phyloP scores from a whole-genome alignment of 92 coral and sea anemone genomes.

The Epizoanthus scotinus region DNA sequence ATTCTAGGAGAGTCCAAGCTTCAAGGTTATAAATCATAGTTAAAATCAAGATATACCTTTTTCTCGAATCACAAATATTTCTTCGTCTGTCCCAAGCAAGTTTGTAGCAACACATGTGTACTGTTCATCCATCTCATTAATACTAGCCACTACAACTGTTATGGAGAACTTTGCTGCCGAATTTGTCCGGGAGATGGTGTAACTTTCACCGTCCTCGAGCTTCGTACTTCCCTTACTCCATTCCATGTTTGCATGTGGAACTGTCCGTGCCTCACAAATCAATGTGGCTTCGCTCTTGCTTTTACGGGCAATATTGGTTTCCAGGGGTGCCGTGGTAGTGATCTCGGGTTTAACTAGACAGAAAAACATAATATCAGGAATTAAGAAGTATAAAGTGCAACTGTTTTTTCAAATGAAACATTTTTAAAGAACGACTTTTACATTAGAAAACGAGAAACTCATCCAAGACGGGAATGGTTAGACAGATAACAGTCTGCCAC shows the following conservation, averaged over 20 bases:
- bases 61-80: slow-evolving; percentile 70
- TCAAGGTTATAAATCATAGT: not conserved
- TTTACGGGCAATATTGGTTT: slow-evolving; percentile 67
- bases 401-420: too few relatives aligned
- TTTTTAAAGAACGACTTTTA: too few relatives aligned
- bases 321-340: slow-evolving; percentile 57
- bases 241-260: slow-evolving; percentile 20
- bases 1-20: too few relatives aligned
- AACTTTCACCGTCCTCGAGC: not conserved
- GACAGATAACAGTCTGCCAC: too few relatives aligned
- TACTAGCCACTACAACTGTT: not conserved
- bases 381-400: too few relatives aligned
- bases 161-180: not conserved
- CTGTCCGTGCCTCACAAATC: slow-evolving; percentile 1
- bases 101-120: slow-evolving; percentile 79
- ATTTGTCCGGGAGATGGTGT: slow-evolving; percentile 1
- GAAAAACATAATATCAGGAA: too few relatives aligned
- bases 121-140: slow-evolving; percentile 42
- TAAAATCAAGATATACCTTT: slow-evolving; percentile 53
- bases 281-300: slow-evolving; percentile 44
- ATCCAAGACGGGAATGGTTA: too few relatives aligned
- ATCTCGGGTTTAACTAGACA: slow-evolving; percentile 66
- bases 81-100: slow-evolving; percentile 66
- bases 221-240: slow-evolving; percentile 15
- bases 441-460: too few relatives aligned